Base-by-base conservation (phyloP, 2,888 invertebrate species). In the Hyalella azteca region DNA sequence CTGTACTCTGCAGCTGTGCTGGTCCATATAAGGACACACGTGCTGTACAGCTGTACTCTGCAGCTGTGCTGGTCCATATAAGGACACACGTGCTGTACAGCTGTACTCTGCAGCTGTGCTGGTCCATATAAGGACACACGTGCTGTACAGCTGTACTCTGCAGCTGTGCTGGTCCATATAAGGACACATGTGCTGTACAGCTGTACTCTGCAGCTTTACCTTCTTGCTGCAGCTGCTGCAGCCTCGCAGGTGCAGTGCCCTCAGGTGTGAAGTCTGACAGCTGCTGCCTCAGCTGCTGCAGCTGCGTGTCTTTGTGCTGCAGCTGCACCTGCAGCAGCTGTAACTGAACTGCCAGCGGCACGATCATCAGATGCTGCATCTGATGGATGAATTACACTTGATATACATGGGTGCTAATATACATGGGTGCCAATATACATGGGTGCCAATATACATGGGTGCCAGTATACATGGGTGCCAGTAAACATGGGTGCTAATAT, bases 211-310 rank as follows among this genome's bases (percentile, higher is more conserved):
- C n/a, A n/a, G n/a, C n/a, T n/a, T 45, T 11, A 22, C 54, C 54
- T 3, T 54, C 26, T 36, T 19, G 11, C 11, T 66, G 9, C 11
- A 36, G 36, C 3, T 11, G 19, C 7, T 19, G 36, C 36, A 32
- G 4, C 36, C 26, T 0, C 36, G 19, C 29, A 3, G 13, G 66
- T 13, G 3, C 66, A 0, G 41, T 45, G 2, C 29, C 75, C 11
- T 75, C 75, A 75, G 75, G 75, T n/a, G 75, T 75, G 22, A 75
- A 29, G n/a, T 75, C 75, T 29, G 26, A 40, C 29, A 75, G 40
- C 45, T 75, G 40, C 22, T 45, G 75, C 45, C 22, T 5, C 75
- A 75, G 75, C 66, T 66, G 66, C 32, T 66, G 66, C 66, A 66
- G 39, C 66, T 66, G 66, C 19, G 7, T 9, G 39, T 66, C 66